phyloP scores from a whole-genome alignment of 2,113 vertebrate species.

The Syngnathus typhle region DNA sequence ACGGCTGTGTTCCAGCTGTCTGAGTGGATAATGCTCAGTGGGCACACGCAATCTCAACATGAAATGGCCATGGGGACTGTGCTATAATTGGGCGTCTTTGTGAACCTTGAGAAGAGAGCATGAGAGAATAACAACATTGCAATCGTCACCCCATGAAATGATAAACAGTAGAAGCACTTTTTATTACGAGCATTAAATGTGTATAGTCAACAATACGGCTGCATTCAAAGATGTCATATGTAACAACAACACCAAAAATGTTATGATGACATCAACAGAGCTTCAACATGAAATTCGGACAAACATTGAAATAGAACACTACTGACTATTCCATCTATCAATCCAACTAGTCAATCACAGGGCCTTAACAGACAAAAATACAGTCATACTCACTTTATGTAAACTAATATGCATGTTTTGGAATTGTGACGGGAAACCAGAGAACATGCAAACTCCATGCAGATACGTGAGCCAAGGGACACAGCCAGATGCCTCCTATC shows the following conservation, averaged over 20 bases:
- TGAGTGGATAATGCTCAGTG: conserved; percentile 50
- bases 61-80: conserved; percentile 24
- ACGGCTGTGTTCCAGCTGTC: conserved; percentile 54
- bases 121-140: background rate
- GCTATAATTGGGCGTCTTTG: conserved; percentile 31
- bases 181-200: background rate
- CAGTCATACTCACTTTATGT: background rate
- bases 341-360: background rate
- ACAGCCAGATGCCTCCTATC: background rate
- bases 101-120: conserved; percentile 10
- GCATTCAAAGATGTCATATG: background rate
- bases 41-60: conserved; percentile 14
- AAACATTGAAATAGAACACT: conserved; percentile 6
- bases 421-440: background rate
- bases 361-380: background rate
- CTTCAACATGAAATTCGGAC: background rate
- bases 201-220: background rate
- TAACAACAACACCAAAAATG: background rate
- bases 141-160: background rate
- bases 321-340: background rate
- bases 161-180: no score
- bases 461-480: background rate
- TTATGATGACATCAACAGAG: background rate
- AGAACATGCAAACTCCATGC: background rate
- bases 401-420: background rate